A percentile compares a stretch with the other conserved stretches of the same genome.
Conservation (phyloP, 2,797 vertebrate genomes). For the Meriones psammophilus region DNA sequence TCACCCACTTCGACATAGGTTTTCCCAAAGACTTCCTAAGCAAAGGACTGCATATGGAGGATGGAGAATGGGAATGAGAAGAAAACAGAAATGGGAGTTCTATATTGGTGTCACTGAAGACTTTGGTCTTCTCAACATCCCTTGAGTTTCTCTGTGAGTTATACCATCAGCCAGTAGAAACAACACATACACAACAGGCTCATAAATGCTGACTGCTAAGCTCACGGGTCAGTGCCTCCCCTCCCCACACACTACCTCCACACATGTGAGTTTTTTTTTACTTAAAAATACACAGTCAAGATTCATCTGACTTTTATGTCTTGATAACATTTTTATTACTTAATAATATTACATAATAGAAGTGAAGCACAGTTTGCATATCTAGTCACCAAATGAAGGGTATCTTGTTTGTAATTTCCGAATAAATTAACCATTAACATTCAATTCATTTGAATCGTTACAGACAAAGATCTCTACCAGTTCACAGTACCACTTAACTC, state of each 20-base stretch:
- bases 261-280: neutral
- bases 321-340: neutral
- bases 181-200: neutral
- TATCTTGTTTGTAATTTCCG: neutral
- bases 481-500: neutral
- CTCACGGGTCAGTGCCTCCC: neutral
- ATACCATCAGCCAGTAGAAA: slow-evolving; percentile 59
- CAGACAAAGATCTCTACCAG: neutral
- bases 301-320: neutral
- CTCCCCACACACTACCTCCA: neutral
- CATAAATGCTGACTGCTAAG: neutral
- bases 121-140: slow-evolving; percentile 79
- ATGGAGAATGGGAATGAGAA: slow-evolving; percentile 63
- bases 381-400: neutral
- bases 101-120: slow-evolving; percentile 70
- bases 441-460: neutral
- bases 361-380: neutral
- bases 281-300: neutral
- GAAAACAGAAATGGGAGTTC: slow-evolving; percentile 64
- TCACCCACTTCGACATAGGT: slow-evolving; percentile 56
- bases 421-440: neutral
- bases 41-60: slow-evolving; percentile 71
- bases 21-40: slow-evolving; percentile 79
- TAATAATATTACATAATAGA: neutral
- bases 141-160: slow-evolving; percentile 71